Base-by-base conservation (phyloP, 2,113 vertebrate species). In the Axis porcinus region DNA sequence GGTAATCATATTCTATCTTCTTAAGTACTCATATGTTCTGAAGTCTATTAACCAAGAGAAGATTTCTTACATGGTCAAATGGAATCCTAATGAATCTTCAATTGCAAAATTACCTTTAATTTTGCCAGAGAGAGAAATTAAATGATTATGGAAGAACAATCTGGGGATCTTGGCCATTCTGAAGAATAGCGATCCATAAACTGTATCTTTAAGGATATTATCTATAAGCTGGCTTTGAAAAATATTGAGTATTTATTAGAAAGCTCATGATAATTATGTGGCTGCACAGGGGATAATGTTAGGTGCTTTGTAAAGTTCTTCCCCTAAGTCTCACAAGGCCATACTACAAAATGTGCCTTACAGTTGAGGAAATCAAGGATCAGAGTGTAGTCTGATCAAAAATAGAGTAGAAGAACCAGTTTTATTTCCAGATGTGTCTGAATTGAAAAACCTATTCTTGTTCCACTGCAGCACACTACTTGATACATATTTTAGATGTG, bases 41-140 rank as follows among this genome's bases (percentile, higher is more conserved):
- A 88, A 43, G 40, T 52, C 23, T 55, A 47, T 85, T 88, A 79
- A 17, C n/a, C 45, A 36, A 78, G 28, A 87, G 27, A 91, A n/a
- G 74, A 55, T 85, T 45, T 88, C 27, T 91, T 67, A 67, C 67
- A 43, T 95, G n/a, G 30, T 85, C 50, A 79, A 36, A 89, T 91
- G 36, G 78, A 54, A 92, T 89, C 27, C 87, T 91, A 87, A 60
- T 89, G 45, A 79, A 33, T 81, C 33, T 81, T 58, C 50, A 79
- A 81, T 43, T 84, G 27, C 28, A 87, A 74, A 60, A 33, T 57
- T 78, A 54, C 3, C 14, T 89, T 89, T 82, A 60, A 86, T 81
- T 89, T 96, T 97, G 1, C 52, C 94, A 92, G 52, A 92, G 25
- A 95, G 64, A 89, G n/a, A 86, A 76, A 89, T 47, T 82, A 82